A percentile compares a stretch with the other conserved stretches of the same genome.
These are phyloP conservation scores for Willisornis vidua DNA, from an alignment of 2,113 vertebrate genomes.

Conservation along the genomic window DNA sequence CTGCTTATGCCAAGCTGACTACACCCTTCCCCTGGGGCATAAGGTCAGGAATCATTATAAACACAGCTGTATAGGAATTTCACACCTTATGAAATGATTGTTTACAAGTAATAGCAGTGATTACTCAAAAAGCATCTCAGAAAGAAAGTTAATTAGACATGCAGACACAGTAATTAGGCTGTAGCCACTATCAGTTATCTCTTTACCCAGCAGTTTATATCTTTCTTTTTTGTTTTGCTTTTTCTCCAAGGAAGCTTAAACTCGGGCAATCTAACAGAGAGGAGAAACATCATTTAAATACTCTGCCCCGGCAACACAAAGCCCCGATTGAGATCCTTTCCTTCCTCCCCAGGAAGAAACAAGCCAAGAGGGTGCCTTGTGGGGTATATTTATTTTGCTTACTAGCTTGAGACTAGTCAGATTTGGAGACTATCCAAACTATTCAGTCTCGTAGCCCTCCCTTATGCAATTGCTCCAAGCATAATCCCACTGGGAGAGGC, in stretches of 20 bases:
- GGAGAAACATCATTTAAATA: not conserved
- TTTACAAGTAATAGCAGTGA: constrained; percentile 15
- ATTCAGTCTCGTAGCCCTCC: not conserved
- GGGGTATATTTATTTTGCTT: not conserved
- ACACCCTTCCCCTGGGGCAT: not conserved
- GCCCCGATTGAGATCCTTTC: not conserved
- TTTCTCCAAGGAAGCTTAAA: not conserved
- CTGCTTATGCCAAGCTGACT: constrained; percentile 39
- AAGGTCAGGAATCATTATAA: constrained; percentile 43
- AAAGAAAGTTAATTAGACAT: not conserved
- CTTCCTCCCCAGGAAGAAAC: not conserved
- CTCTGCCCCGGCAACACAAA: not conserved
- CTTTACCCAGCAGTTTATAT: not conserved
- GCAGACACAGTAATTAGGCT: constrained; percentile 19
- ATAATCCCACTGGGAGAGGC: not conserved
- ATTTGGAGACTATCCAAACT: constrained; percentile 26
- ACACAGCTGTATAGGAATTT: constrained; percentile 48
- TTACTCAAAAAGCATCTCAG: not conserved
- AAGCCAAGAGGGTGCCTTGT: not conserved
- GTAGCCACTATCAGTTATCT: constrained; percentile 13
- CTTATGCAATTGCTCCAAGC: constrained; percentile 9
- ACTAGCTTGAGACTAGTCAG: not conserved
- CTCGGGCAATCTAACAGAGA: not conserved
- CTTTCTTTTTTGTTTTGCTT: not conserved
- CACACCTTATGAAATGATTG: constrained; percentile 39